phyloP scores from a whole-genome alignment of 1,140 invertebrate genomes.

The Pseudomyrmex sp. region DNA sequence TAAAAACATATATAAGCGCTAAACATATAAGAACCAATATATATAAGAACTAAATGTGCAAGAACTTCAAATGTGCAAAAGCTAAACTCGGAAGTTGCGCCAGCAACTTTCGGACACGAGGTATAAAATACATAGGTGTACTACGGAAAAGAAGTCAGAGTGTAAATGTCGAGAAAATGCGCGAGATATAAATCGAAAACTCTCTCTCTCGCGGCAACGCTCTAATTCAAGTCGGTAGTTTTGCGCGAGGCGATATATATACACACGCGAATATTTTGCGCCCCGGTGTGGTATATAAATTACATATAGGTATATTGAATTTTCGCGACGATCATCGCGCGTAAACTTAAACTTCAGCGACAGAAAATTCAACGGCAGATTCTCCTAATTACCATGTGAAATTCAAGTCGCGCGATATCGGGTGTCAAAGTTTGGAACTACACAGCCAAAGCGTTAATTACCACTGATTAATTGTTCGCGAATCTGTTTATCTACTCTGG shows the following conservation, averaged over 20 bases:
- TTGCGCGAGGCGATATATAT: neutral
- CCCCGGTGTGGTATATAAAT: neutral
- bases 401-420: constrained; percentile 37
- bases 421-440: constrained; percentile 31
- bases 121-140: neutral
- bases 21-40: too few relatives aligned
- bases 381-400: constrained; percentile 20
- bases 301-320: neutral
- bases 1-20: too few relatives aligned
- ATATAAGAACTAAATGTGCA: too few relatives aligned
- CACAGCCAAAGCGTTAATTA: constrained; percentile 34
- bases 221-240: neutral
- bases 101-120: constrained; percentile 3
- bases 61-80: too few relatives aligned
- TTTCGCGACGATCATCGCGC: neutral
- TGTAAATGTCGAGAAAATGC: neutral
- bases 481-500: neutral
- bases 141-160: neutral
- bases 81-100: constrained; percentile 5
- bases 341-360: constrained; percentile 8
- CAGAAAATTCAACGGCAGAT: neutral
- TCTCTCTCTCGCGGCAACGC: neutral
- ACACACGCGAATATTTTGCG: too few relatives aligned
- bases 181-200: constrained; percentile 24
- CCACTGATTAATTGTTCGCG: constrained; percentile 42